A percentile compares a stretch with the other conserved stretches of the same genome.
phyloP scores from a whole-genome alignment of 2,888 invertebrate species.

The Meiosimyza platycephala region DNA sequence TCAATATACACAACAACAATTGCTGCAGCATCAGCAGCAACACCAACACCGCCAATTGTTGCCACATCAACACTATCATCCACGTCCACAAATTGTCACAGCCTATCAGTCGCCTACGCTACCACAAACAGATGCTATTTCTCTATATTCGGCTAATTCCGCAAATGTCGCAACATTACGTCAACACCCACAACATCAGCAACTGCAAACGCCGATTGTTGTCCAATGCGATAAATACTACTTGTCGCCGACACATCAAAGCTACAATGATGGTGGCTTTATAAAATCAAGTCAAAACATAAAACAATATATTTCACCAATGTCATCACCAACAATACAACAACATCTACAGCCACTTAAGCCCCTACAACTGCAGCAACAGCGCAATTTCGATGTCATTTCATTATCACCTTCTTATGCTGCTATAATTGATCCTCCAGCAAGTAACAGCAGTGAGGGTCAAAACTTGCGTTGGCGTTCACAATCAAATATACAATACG shows the following conservation, averaged over 20 bases:
- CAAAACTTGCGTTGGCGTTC: constrained; percentile 57
- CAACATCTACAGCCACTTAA: constrained; percentile 17
- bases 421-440: constrained; percentile 51
- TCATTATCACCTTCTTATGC: constrained; percentile 60
- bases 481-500: constrained; percentile 51
- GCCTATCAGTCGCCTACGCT: constrained; percentile 29
- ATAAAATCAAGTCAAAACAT: constrained; percentile 65
- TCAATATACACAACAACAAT: constrained; percentile 36
- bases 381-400: constrained; percentile 54
- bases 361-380: constrained; percentile 40
- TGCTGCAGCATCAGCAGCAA: constrained; percentile 44
- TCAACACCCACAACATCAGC: constrained; percentile 54
- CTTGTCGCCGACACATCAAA: constrained; percentile 63
- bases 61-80: constrained; percentile 41
- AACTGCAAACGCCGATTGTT: constrained; percentile 51
- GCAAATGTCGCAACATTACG: constrained; percentile 61
- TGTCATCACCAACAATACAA: constrained; percentile 53
- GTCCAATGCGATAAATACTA: constrained; percentile 66
- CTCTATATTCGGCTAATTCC: constrained; percentile 60
- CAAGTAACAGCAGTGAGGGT: background rate
- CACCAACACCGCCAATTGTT: constrained; percentile 46
- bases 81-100: constrained; percentile 37
- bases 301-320: constrained; percentile 63
- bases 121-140: constrained; percentile 51
- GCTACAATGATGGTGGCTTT: constrained; percentile 62